Evolutionary conservation across 2,797 vertebrate species (phyloP).

Genomic region (Sebastes oblongus): DNA sequence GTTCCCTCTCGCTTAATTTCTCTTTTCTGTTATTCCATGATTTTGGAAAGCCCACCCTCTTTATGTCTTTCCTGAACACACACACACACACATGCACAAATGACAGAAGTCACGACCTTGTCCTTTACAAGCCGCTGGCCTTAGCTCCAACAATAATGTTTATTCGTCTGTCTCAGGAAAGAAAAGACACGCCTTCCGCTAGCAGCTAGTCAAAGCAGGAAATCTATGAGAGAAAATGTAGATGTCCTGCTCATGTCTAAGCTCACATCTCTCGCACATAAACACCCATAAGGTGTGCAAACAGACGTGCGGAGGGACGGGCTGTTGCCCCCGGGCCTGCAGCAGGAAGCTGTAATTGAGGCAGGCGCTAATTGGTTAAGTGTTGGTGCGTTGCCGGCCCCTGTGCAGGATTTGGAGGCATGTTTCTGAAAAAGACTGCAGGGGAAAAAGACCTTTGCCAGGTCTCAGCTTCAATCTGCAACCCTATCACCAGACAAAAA

Average conservation of each 20-base stretch:
- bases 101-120: conserved; percentile 61
- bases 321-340: background rate
- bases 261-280: conserved; percentile 37
- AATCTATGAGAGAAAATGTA: conserved; percentile 65
- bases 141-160: conserved; percentile 81
- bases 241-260: conserved; percentile 52
- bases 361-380: conserved; percentile 54
- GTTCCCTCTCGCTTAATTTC: conserved; percentile 11
- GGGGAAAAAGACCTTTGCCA: background rate
- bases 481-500: background rate
- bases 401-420: conserved; percentile 19
- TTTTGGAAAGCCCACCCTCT: conserved; percentile 20
- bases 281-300: conserved; percentile 46
- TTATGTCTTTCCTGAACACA: conserved; percentile 26
- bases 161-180: conserved; percentile 76
- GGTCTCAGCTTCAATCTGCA: background rate
- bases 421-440: conserved; percentile 14
- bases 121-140: conserved; percentile 54
- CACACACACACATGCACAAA: conserved; percentile 13
- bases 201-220: conserved; percentile 78
- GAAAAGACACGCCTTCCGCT: conserved; percentile 67
- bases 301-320: conserved; percentile 14
- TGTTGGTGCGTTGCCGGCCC: conserved; percentile 25
- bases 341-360: conserved; percentile 36
- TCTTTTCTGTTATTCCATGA: conserved; percentile 16